phyloP scores from a whole-genome alignment of 2,797 vertebrate genomes.

The Sarcoramphus papa region DNA sequence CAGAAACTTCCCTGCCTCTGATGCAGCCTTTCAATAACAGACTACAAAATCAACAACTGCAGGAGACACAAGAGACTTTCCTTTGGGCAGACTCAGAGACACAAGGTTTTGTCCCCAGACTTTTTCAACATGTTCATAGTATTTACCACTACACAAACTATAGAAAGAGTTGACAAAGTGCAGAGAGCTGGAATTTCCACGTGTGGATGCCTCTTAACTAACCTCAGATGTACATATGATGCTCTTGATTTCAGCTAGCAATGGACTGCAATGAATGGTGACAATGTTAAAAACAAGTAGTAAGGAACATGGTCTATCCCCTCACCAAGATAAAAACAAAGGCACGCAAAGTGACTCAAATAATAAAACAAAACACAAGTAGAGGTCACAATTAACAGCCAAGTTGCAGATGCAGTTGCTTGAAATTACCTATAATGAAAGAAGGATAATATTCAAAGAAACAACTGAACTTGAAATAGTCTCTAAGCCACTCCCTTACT shows the following conservation, averaged over 20 bases:
- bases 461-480: too few species aligned
- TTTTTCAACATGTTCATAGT: background rate
- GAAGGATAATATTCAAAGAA: too few species aligned
- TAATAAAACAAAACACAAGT: too few species aligned
- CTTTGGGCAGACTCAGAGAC: background rate
- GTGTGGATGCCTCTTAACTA: too few species aligned
- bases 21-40: background rate
- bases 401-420: too few species aligned
- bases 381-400: too few species aligned
- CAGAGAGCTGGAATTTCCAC: background rate
- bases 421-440: too few species aligned
- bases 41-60: background rate
- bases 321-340: too few species aligned
- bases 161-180: background rate
- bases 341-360: too few species aligned
- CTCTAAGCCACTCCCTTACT: too few species aligned
- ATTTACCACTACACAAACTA: background rate
- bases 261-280: background rate
- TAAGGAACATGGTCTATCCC: background rate
- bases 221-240: too few species aligned
- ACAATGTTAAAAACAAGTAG: background rate
- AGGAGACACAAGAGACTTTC: background rate
- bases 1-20: background rate
- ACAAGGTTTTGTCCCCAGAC: background rate
- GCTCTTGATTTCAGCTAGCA: too few species aligned